Base-by-base conservation (phyloP, 2,113 vertebrate species). In the Oryzias curvinotus region DNA sequence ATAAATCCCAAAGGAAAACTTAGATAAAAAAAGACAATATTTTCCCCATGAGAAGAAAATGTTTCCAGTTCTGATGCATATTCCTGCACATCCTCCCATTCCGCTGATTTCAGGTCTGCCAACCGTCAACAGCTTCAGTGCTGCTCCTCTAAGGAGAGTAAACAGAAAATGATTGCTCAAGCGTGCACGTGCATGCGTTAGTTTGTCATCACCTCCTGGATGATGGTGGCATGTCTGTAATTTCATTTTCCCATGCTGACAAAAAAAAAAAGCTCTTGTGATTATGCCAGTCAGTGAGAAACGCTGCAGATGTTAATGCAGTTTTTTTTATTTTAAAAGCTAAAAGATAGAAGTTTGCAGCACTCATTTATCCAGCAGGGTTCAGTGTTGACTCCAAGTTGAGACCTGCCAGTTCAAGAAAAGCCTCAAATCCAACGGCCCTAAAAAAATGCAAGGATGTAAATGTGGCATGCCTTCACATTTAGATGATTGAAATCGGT, bases 371-470 rank as follows among this genome's bases (percentile, higher is more conserved):
- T 41, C 65, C 64, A 52, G 56, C 52, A 52, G 59, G 47, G 18
- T 56, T 56, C 55, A 56, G 45, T 55, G 47, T 52, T 59, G 26
- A 28, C 45, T 58, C 18, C 12, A 36, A 55, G 45, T 54, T 62
- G 7, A 26, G 13, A 25, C 16, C 50, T 14, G 23, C 4, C 15
- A 43, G 18, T 53, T 46, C 7, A 10, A 60, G 23, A 54, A 1
- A 2, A 17, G 1, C 10, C 12, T 7, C 52, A 17, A 28, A 19
- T 2, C 23, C 23, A 21, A 46, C 21, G 0, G 0, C 15, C 45
- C n/a, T 8, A 47, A 7, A 47, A 28, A 50, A 44, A 18, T 6
- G 23, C 5, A 30, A 0, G 14, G 30, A 60, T 4, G 7, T 42
- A 13, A 14, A 42, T 13, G 57, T 52, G 17, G 19, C 14, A 16